Evolutionary conservation across 2,113 vertebrate genomes (phyloP).

Genomic region (Nerophis ophidion): DNA sequence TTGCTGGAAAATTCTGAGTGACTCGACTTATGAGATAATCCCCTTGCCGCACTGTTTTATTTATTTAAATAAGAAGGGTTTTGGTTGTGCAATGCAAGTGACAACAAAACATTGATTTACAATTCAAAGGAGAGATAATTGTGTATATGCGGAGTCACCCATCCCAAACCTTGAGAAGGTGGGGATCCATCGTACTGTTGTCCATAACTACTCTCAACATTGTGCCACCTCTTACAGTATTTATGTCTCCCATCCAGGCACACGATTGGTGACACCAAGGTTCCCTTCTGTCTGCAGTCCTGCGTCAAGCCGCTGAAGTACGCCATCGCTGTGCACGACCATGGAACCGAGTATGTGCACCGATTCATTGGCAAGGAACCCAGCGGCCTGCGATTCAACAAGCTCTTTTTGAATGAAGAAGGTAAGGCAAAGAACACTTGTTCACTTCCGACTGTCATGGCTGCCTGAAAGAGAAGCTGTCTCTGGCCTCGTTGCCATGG

Average conservation of each 20-base stretch:
- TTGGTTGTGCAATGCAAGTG: too few species aligned
- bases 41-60: too few species aligned
- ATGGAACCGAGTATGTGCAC: constrained; percentile 95
- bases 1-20: too few species aligned
- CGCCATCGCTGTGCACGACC: constrained; percentile 91
- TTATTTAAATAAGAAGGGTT: too few species aligned
- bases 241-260: constrained; percentile 71
- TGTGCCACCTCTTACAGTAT: background rate
- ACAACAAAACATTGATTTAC: too few species aligned
- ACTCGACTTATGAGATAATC: too few species aligned
- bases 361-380: constrained; percentile 97
- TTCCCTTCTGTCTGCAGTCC: constrained; percentile 96
- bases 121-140: too few species aligned
- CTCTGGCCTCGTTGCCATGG: constrained; percentile 53
- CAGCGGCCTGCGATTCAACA: constrained; percentile 96
- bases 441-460: too few species aligned
- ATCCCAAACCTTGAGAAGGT: background rate
- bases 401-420: constrained; percentile 95
- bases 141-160: too few species aligned
- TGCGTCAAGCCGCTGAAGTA: constrained; percentile 98
- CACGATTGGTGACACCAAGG: constrained; percentile 95
- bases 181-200: background rate
- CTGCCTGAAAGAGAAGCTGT: constrained; percentile 19
- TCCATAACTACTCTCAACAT: background rate
- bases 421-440: constrained; percentile 71